Evolutionary conservation across 2,797 vertebrate species (phyloP).

Genomic region (Siniperca undulata): DNA sequence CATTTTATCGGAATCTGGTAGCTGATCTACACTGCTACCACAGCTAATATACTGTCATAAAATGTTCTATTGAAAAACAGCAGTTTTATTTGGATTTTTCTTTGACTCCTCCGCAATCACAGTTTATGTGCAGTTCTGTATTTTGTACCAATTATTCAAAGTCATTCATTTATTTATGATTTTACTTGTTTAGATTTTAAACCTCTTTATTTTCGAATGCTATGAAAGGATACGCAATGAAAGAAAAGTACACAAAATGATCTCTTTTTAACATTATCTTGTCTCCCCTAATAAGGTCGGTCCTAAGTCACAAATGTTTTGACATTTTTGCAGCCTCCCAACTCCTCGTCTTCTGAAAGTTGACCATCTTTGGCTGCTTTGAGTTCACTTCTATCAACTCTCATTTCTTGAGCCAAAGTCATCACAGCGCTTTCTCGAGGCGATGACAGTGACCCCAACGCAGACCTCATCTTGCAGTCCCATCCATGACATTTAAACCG

Average conservation of each 20-base stretch:
- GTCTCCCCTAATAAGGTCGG: conserved; percentile 16
- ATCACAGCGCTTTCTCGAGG: conserved; percentile 51
- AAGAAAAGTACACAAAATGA: not conserved
- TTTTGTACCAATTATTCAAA: not conserved
- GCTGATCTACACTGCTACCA: not conserved
- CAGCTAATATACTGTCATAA: not conserved
- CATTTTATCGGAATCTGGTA: not conserved
- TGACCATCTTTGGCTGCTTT: conserved; percentile 34
- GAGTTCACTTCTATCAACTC: conserved; percentile 41
- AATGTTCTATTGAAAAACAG: not conserved
- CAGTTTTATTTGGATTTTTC: not conserved
- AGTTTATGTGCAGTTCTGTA: not conserved
- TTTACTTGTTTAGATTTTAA: conserved; percentile 1
- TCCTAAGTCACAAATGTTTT: conserved; percentile 33
- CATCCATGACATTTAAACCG: conserved; percentile 78
- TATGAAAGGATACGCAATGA: not conserved
- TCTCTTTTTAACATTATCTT: conserved; percentile 24
- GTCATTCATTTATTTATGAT: not conserved
- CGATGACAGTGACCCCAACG: conserved; percentile 69
- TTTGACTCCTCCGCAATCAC: not conserved
- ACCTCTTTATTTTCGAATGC: not conserved
- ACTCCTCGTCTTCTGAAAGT: conserved; percentile 17
- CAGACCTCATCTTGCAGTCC: conserved; percentile 73
- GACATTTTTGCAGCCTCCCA: conserved; percentile 53
- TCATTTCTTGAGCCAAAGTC: conserved; percentile 55